Base-by-base conservation (phyloP, 1,140 invertebrate species). In the Drosophila asahinai region DNA sequence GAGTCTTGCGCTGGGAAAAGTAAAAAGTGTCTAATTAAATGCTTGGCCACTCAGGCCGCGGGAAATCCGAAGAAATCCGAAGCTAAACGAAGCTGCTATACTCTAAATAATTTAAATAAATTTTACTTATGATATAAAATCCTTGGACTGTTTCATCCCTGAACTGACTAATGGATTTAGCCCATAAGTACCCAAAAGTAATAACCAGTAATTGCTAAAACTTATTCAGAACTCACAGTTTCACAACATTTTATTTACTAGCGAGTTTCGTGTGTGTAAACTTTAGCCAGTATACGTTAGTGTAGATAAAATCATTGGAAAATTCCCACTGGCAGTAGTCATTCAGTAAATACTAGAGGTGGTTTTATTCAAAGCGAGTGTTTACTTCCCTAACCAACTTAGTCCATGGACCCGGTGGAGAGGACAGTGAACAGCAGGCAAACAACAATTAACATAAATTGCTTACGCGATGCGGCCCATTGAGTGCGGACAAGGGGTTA, bases 361-460 rank as follows among this genome's bases (percentile, higher is more conserved):
- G 12, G 19, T 25, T 62, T 33, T 25, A 45, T 40, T 40, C 40
- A 63, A 17, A 19, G 1, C n/a, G 9, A 30, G 14, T 15, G 9
- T 43, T n/a, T 30, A 22, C 11, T 40, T 40, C 11, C 14, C 17
- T 7, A 22, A 40, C 15, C 33, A 38, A n/a, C 15, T 30, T 51
- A 25, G 45, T 14, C 4, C 17, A 59, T 75, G 25, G 45, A 57
- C 25, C 77, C 45, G 30, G 9, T 25, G 17, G 12, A 0, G 49
- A 17, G 33, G 54, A 15, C 2, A 66, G 59, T 47, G 58, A 33
- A 62, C 40, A 30, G 14, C 59, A 45, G 64, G 38, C 67, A 51
- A 66, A 67, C 43, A 76, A 42, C 76, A 86, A 86, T 83, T 83
- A 87, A 83, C 80, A 87, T 87, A 87, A 86, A 87, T 77, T 83